Evolutionary conservation across 1,140 invertebrate species (phyloP), one percentile per base, ranked within the genome.

Genomic region (Drosophila santomea): DNA sequence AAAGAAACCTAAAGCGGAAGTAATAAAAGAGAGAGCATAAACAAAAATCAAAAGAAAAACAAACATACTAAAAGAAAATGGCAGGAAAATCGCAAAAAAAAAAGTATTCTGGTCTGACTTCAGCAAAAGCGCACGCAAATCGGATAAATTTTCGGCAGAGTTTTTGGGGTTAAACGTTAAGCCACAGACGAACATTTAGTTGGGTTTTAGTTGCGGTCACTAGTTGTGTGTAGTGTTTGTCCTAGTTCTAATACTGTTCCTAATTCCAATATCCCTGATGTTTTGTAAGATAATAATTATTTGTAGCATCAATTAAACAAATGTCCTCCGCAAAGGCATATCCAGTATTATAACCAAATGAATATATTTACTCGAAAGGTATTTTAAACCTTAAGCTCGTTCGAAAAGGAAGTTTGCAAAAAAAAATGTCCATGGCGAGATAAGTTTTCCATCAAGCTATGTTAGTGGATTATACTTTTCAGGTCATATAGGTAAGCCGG

Each of bases 1-100:
- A 91, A 83, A 77, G 91, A 80, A 83, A 91, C 91, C 91, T 91
- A 91, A 91, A 91, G 86, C 91, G 71, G 84, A 83, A 78, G 91
- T 89, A 91, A 90, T 88, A 88, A 85, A 88, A 85, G 58, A 88
- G 88, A 89, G 88, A 91, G 84, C 76, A 77, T 86, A 92, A 91
- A 80, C 73, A 80, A 85, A 90, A 88, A 85, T 83, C 75, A 74
- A 74, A 81, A 79, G 36, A 69, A 89, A 89, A 77, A 61, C 77
- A 82, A 85, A 89, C 66, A 44, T 63, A 66, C 39, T 59, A 51
- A 78, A 76, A 43, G 2, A 74, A 71, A 66, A 56, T 56, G 75
- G 38, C 20, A 41, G 17, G 59, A 41, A 59, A 74, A 69, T 50
- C 78, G 59, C 12, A 54, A 79, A 71, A 32, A 28, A 63, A 67